A percentile compares a stretch with the other conserved stretches of the same genome.
Conservation (phyloP, 2,113 vertebrate genomes). For the Cryptomyrus ogoouensis region DNA sequence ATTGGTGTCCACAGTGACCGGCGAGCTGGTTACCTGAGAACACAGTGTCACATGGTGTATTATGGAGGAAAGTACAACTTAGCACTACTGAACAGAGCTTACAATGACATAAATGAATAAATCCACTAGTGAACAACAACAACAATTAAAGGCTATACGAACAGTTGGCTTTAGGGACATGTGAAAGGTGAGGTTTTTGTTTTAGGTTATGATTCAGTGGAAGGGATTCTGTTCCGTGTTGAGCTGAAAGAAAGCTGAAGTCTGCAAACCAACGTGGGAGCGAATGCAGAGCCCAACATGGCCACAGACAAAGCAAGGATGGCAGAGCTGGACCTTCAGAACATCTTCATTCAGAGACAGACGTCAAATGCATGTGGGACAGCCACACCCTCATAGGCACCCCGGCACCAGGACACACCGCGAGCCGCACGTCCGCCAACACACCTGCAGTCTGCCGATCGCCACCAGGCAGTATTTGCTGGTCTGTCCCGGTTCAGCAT, state of each 20-base stretch:
- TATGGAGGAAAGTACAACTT: background rate
- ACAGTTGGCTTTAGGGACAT: background rate
- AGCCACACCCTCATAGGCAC: background rate
- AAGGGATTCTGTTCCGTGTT: background rate
- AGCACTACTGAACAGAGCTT: background rate
- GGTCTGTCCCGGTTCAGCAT: constrained; percentile 84
- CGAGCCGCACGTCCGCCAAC: background rate
- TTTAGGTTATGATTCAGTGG: background rate
- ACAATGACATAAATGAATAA: background rate
- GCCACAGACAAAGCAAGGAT: background rate
- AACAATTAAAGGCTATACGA: background rate
- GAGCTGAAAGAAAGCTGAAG: background rate
- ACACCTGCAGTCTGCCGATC: constrained; percentile 91
- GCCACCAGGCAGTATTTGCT: constrained; percentile 97
- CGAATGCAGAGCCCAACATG: background rate
- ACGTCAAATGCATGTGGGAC: background rate
- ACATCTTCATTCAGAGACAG: background rate
- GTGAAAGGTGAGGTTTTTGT: background rate
- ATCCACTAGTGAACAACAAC: background rate
- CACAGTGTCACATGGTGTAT: background rate
- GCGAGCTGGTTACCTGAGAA: constrained; percentile 89
- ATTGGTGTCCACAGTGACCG: constrained; percentile 93
- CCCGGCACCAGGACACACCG: background rate
- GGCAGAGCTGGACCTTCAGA: background rate
- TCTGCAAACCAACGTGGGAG: background rate